Percentiles rank a stretch among this genome's conserved stretches.
These are phyloP conservation scores for Sebastes reedi DNA, from an alignment of 2,797 vertebrate genomes.

Conservation along the genomic window DNA sequence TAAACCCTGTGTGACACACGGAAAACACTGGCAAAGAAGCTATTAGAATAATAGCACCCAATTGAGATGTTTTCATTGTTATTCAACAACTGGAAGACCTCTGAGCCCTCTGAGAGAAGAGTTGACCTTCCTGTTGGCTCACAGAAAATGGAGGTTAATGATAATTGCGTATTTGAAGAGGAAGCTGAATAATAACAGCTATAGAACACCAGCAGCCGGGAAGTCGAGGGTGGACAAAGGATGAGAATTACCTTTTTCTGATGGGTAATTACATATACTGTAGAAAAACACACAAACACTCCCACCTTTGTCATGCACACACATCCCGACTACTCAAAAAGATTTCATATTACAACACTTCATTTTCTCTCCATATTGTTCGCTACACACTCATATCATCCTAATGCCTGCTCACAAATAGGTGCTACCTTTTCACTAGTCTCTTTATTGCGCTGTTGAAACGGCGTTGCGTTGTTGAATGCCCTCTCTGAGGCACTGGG, in stretches of 20 bases:
- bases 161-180: constrained; percentile 60
- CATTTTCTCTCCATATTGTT: not conserved
- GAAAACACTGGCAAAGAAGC: not conserved
- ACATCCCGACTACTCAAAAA: not conserved
- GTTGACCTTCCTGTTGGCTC: constrained; percentile 24
- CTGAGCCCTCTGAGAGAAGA: constrained; percentile 19
- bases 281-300: not conserved
- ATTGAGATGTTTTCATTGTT: constrained; percentile 43
- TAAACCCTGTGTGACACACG: constrained; percentile 1
- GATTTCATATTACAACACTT: not conserved
- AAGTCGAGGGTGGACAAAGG: not conserved
- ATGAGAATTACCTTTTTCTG: constrained; percentile 2
- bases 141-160: constrained; percentile 49
- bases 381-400: not conserved
- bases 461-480: not conserved
- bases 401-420: not conserved
- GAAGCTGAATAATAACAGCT: constrained; percentile 36
- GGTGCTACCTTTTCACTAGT: not conserved
- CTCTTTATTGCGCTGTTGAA: not conserved
- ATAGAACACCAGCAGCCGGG: not conserved
- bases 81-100: constrained; percentile 45
- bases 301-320: not conserved
- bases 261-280: not conserved
- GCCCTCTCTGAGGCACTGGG: not conserved
- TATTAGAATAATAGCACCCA: constrained; percentile 18